Conservation (phyloP, 2,113 vertebrate genomes). For the Dissostichus mawsoni region DNA sequence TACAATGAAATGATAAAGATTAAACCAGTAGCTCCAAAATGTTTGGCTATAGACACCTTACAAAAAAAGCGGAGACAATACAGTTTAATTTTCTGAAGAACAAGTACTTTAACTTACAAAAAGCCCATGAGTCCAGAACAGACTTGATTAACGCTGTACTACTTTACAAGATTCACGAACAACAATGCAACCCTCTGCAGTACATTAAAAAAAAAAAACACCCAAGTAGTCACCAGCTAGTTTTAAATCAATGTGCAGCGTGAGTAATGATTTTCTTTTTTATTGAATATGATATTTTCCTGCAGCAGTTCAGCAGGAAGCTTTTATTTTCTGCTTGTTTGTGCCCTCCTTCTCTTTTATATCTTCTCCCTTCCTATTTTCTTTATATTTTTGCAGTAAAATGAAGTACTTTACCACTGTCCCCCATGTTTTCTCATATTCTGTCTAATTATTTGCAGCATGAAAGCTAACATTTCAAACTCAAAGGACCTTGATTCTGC, state of each 20-base stretch:
- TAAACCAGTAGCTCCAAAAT: neutral
- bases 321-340: neutral
- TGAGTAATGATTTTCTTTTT: neutral
- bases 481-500: no score
- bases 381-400: no score
- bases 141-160: no score
- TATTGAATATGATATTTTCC: neutral
- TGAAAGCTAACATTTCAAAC: no score
- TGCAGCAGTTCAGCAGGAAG: neutral
- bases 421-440: no score
- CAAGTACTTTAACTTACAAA: neutral
- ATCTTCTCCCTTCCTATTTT: no score
- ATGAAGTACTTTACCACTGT: no score
- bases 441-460: no score
- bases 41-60: neutral
- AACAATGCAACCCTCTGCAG: no score
- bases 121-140: no score
- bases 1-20: neutral
- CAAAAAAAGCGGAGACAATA: neutral
- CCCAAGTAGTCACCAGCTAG: neutral
- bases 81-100: neutral
- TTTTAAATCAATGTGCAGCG: neutral
- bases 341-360: no score
- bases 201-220: no score
- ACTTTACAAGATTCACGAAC: neutral